Evolutionary conservation across 2,113 vertebrate genomes (phyloP), one percentile per base, ranked within the genome.

Genomic region (Corapipo altera): DNA sequence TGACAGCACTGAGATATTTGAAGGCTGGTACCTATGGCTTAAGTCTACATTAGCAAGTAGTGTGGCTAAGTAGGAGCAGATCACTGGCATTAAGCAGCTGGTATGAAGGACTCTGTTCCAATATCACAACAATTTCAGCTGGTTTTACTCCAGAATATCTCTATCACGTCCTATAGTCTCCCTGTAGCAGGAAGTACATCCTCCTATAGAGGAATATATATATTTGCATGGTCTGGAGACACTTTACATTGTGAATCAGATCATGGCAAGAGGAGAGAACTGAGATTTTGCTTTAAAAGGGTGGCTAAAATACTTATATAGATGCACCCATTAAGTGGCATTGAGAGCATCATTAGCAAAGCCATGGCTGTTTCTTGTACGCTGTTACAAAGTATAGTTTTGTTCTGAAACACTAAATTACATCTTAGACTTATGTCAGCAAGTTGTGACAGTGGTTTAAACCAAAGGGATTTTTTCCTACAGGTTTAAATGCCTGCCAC

Each of bases 321-420:
- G 37, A 51, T 89, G 37, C 15, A 58, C 37, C 32, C 28, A 11
- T 76, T 52, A 59, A 72, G 8, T 35, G 39, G 5, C 21, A 17
- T 59, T 78, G 69, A 43, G 28, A 91, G 16, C 55, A 39, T 64
- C 39, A 11, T 14, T 59, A 89, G 65, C 70, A 88, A 77, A 43
- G 8, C 27, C 61, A 8, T 1, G 49, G 15, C 12, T 57, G 41
- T 82, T 89, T 77, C 57, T 35, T 59, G 59, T 48, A 26, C 5
- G 0, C 19, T 85, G 32, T 64, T 83, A 15, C 21, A 76, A 58
- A 88, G 61, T 52, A 33, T 37, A 39, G 11, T 24, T 6, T 1
- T 17, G 33, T 85, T 92, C 67, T 67, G 48, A 78, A 92, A 58
- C 27, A 15, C 41, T n/a, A 30, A 92, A 64, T 93, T 93, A 67